These are phyloP conservation scores for Silvanus unidentatus DNA, from an alignment of 2,888 invertebrate genomes.

Conservation along the genomic window DNA sequence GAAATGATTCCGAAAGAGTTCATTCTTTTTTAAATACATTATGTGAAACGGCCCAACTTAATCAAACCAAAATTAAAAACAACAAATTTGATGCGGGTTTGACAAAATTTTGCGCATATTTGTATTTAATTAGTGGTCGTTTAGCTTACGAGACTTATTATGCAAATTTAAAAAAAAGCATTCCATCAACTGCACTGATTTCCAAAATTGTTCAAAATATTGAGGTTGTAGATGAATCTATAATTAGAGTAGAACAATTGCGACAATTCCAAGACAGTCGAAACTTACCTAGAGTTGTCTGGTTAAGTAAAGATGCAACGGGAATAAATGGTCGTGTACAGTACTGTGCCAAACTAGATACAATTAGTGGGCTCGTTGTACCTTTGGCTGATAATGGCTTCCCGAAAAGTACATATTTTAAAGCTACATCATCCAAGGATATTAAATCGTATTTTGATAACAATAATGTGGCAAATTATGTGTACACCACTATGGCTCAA, in stretches of 20 bases:
- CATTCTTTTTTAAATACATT: neutral
- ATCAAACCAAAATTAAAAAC: neutral
- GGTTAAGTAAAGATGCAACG: slow-evolving; percentile 4
- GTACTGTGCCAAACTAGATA: neutral
- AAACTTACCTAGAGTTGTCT: neutral
- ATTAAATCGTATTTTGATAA: neutral
- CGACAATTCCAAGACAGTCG: neutral
- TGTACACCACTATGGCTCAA: neutral
- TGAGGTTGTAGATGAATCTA: neutral
- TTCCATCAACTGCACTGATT: neutral
- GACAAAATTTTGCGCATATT: neutral
- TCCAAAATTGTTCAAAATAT: neutral
- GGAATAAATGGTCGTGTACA: neutral
- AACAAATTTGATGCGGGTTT: neutral
- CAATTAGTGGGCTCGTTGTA: neutral
- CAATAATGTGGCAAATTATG: neutral
- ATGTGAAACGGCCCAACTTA: neutral
- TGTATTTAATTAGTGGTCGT: neutral
- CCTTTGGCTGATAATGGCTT: neutral
- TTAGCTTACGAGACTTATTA: neutral
- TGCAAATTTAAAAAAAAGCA: neutral
- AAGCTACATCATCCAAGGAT: neutral
- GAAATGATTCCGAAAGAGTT: too few relatives aligned
- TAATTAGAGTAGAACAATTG: neutral
- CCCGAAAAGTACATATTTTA: neutral